Base-by-base conservation (phyloP, 2,888 invertebrate genomes). In the Synanthedon myopaeformis region DNA sequence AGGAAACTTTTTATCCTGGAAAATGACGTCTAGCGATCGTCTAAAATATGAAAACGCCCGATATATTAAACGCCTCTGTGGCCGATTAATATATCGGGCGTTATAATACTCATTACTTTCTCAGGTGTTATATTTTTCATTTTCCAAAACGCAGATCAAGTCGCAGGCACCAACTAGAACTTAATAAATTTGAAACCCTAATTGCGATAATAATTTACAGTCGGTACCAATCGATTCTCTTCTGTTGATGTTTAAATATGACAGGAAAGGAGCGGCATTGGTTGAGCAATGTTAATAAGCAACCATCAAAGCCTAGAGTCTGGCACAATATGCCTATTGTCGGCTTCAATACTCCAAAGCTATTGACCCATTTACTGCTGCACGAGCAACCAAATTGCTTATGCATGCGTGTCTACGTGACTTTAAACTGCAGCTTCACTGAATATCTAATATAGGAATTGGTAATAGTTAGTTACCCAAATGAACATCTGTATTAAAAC, bases 381-480 rank as follows among this genome's bases (percentile, higher is more conserved):
- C 79, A 81, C 79, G 78, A 76, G 66, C 74, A 76, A 59, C 74
- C 70, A 66, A 74, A 82, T 82, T 75, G 76, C 71, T 82, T 80
- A 82, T 83, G 80, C 81, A 83, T 82, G 83, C 81, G 74, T 78
- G 71, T 69, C 76, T 73, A 76, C 74, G 76, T 76, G 76, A 78
- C 72, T 74, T 58, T 35, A 63, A 52, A 54, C 69, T 76, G 74
- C 78, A 81, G 71, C 70, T 68, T 74, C 70, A 68, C 72, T 72
- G 76, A 73, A 79, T 79, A 69, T 66, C 68, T 70, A 71, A 74
- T 72, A 63, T 63, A 59, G 63, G 66, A 69, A 71, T 65, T 13
- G 51, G 17, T 51, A 70, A 69, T 71, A 60, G 54, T 14, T 49
- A 23, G 55, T 23, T 49, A 23, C 41, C 51, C 48, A 55, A 53